These are phyloP conservation scores for Protaetia brevitarsis DNA, from an alignment of 1,140 invertebrate genomes.

Conservation along the genomic window DNA sequence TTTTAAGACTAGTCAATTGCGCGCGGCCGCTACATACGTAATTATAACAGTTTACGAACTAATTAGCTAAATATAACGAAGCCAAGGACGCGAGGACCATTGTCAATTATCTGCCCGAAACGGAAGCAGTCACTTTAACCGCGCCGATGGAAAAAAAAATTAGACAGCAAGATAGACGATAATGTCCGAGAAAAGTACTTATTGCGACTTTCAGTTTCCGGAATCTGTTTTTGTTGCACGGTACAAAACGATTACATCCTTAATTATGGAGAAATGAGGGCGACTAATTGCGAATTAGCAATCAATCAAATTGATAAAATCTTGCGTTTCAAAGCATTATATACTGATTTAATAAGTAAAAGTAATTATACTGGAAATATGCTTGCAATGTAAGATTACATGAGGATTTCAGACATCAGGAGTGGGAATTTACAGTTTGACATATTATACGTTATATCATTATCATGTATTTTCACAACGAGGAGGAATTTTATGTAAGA, in stretches of 20 bases:
- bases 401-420: too few relatives aligned
- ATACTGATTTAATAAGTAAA: too few relatives aligned
- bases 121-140: constrained; percentile 6
- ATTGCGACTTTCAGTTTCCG: background rate
- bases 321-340: too few relatives aligned
- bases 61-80: constrained; percentile 36
- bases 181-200: background rate
- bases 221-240: background rate
- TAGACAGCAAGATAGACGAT: background rate
- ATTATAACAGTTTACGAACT: constrained; percentile 39
- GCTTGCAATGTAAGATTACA: too few relatives aligned
- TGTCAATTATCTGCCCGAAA: constrained; percentile 10
- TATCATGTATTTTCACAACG: too few relatives aligned
- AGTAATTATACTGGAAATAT: too few relatives aligned
- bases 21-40: constrained; percentile 33
- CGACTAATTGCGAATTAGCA: background rate
- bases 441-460: too few relatives aligned
- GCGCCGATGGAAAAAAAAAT: background rate
- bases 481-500: too few relatives aligned
- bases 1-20: constrained; percentile 35
- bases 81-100: constrained; percentile 19
- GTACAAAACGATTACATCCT: background rate
- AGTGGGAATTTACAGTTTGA: too few relatives aligned
- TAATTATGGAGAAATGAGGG: background rate
- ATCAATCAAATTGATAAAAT: background rate